A percentile compares a stretch with the other conserved stretches of the same genome.
Conservation (phyloP, 2,888 invertebrate genomes). For the Drosophila monieri region DNA sequence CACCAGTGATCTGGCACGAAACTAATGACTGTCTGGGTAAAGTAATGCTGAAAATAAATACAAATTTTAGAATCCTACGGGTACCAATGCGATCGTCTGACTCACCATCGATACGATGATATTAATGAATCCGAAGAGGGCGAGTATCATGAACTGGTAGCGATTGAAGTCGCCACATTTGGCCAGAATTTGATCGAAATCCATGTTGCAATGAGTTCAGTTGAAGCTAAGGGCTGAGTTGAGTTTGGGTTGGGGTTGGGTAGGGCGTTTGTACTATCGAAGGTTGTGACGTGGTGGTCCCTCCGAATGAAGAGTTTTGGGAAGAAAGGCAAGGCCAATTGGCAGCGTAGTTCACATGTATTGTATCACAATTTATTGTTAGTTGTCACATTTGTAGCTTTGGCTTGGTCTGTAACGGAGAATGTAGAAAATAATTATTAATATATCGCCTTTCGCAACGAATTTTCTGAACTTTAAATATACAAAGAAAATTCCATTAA, state of each 20-base stretch:
- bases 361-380: slow-evolving; percentile 64
- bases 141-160: slow-evolving; percentile 85
- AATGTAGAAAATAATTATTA: slow-evolving; percentile 3
- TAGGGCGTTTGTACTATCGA: slow-evolving; percentile 42
- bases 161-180: slow-evolving; percentile 86
- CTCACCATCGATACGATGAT: slow-evolving; percentile 85
- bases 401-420: slow-evolving; percentile 48
- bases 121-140: slow-evolving; percentile 86
- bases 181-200: slow-evolving; percentile 85
- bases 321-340: slow-evolving; percentile 12
- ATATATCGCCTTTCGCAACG: not conserved
- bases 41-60: slow-evolving; percentile 84
- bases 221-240: slow-evolving; percentile 7
- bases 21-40: slow-evolving; percentile 87
- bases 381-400: slow-evolving; percentile 58
- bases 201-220: slow-evolving; percentile 67
- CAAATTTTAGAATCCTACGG: not conserved
- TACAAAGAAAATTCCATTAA: not conserved
- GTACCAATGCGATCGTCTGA: not conserved
- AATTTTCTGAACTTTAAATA: not conserved
- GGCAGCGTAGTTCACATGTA: slow-evolving; percentile 30
- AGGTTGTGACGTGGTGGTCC: slow-evolving; percentile 19
- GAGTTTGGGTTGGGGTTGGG: not conserved
- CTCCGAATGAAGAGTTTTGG: slow-evolving; percentile 11
- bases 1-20: slow-evolving; percentile 85